phyloP scores from a whole-genome alignment of 2,888 invertebrate genomes.

The Plebejus argus region DNA sequence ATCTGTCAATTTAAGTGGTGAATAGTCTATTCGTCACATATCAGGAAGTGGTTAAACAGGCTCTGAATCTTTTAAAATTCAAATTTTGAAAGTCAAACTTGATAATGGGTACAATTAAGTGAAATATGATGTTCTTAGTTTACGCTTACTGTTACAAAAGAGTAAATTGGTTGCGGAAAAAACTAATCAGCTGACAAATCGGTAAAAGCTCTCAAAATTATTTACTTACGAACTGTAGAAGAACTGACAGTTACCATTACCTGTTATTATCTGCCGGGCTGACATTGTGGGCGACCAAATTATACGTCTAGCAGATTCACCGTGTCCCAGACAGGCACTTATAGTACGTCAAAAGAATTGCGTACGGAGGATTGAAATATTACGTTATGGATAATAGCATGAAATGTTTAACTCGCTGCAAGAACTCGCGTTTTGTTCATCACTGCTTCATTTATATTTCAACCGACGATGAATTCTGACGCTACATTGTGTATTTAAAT shows the following conservation, averaged over 20 bases:
- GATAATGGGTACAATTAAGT: too few species aligned
- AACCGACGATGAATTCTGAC: constrained; percentile 22
- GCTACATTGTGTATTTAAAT: constrained; percentile 8
- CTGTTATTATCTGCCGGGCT: neutral
- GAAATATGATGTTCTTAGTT: too few species aligned
- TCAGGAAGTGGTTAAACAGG: too few species aligned
- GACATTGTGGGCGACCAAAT: constrained; percentile 13
- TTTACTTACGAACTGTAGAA: neutral
- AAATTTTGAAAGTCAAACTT: too few species aligned
- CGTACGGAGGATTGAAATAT: constrained; percentile 28
- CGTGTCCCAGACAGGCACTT: constrained; percentile 18
- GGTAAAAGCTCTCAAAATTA: neutral
- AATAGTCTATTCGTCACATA: too few species aligned
- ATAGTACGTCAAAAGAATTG: constrained; percentile 27
- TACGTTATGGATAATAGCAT: constrained; percentile 17
- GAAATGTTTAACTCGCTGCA: constrained; percentile 23
- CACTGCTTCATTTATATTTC: constrained; percentile 28
- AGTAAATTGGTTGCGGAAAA: neutral
- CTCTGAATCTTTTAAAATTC: too few species aligned
- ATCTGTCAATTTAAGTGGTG: too few species aligned
- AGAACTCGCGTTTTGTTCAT: constrained; percentile 10
- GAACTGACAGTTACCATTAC: neutral
- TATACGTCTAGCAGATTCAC: constrained; percentile 4
- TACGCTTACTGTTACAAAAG: neutral
- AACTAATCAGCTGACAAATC: neutral